Base-by-base conservation (phyloP, 1,140 invertebrate genomes). In the Samia ricini region DNA sequence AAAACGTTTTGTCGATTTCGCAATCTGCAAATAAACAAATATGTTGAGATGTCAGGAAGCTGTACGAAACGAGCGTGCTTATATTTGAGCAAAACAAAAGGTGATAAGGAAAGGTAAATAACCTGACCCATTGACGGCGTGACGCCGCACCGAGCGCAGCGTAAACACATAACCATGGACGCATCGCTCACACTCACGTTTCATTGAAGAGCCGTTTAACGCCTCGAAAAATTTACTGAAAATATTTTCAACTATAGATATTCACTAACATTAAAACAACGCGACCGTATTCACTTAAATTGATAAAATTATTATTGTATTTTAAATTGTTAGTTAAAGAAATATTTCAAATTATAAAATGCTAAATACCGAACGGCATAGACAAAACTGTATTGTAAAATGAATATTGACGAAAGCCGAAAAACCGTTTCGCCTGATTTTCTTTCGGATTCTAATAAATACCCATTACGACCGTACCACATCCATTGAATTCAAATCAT, bases 51-150 rank as follows among this genome's bases (percentile, higher is more conserved):
- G 75, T 71, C 65, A 77, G 74, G 77, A 85, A 79, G 76, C 71
- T 69, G 62, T 75, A 71, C 73, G 68, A 67, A 81, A 75, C 74
- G 76, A 80, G 74, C 71, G 10, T 33, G 56, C 68, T 77, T 77
- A 79, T 84, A 82, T 81, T 83, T 82, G 79, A 85, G 78, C 85
- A 85, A 87, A 87, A 89, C 86, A 89, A 89, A 89, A 89, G 86
- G 86, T 87, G 86, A 89, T 89, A 89, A 89, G 84, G 68, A 82
- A 79, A 83, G 86, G 86, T 87, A 87, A 89, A 89, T 82, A 89
- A 87, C 86, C 84, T 86, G 80, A 80, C 79, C 83, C 82, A 87
- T 86, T 86, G 83, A 82, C 81, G 84, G 77, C 75, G 76, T 77
- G 76, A 80, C 79, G 80, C 64, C 71, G 59, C 71, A 57, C 19